Conservation (phyloP, 30 jellyfish, hydroid and myxozoan species). For the Cassiopea andromeda region DNA sequence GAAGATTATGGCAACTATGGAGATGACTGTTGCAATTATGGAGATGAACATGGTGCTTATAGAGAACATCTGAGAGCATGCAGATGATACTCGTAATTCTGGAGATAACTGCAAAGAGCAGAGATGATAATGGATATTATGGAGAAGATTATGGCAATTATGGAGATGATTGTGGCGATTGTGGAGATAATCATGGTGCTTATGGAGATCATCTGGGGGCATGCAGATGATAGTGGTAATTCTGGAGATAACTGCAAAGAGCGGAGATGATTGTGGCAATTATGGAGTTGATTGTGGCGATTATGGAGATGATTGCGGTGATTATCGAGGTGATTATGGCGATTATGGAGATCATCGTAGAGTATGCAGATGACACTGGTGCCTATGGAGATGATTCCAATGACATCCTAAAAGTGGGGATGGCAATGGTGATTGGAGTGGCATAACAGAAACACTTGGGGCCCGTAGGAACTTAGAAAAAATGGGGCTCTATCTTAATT, state of each 20-base stretch:
- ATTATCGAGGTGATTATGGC: background rate
- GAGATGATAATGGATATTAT: background rate
- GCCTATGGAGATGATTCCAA: background rate
- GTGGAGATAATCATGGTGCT: background rate
- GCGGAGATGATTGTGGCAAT: background rate
- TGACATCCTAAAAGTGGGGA: too few species aligned
- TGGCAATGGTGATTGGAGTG: too few species aligned
- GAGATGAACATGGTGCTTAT: background rate
- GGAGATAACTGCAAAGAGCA: background rate
- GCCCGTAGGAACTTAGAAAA: too few species aligned
- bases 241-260: too few species aligned
- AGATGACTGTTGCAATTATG: background rate
- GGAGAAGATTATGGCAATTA: background rate
- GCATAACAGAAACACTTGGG: too few species aligned
- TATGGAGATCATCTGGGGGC: background rate
- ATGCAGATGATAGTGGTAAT: background rate
- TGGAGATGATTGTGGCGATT: background rate
- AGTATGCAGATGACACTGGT: background rate
- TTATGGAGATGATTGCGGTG: background rate
- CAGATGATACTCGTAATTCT: background rate
- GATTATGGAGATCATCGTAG: too few species aligned
- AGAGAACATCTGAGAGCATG: background rate
- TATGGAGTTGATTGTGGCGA: background rate
- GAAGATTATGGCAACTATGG: background rate
- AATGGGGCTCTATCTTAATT: too few species aligned